Evolutionary conservation across 1,140 invertebrate genomes (phyloP).

Genomic region (Drosophila oshimai): DNA sequence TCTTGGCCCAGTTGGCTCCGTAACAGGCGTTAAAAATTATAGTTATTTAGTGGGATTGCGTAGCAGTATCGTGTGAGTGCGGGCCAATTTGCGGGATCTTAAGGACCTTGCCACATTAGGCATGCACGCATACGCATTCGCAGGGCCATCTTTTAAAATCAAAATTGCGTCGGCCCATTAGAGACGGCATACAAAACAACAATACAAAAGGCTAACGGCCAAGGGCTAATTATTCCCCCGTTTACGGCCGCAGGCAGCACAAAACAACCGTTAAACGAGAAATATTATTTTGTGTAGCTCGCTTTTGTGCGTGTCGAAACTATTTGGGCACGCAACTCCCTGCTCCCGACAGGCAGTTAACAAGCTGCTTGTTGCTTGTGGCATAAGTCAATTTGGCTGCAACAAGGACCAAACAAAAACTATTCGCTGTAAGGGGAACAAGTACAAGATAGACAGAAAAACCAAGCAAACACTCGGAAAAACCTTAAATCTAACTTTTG

Average conservation of each 20-base stretch:
- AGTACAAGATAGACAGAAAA: slow-evolving; percentile 6
- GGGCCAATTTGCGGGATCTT: slow-evolving; percentile 21
- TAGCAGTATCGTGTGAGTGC: neutral
- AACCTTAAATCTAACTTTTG: neutral
- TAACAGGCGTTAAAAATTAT: slow-evolving; percentile 72
- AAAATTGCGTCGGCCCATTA: slow-evolving; percentile 56
- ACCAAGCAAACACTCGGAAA: neutral
- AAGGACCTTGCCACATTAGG: slow-evolving; percentile 60
- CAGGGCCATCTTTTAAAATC: slow-evolving; percentile 69
- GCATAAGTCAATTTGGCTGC: slow-evolving; percentile 37
- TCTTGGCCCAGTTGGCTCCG: slow-evolving; percentile 34
- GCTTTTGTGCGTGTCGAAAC: slow-evolving; percentile 69
- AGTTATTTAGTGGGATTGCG: slow-evolving; percentile 61
- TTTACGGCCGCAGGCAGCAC: slow-evolving; percentile 60
- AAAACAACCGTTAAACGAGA: slow-evolving; percentile 76
- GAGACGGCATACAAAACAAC: slow-evolving; percentile 13
- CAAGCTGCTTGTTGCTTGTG: slow-evolving; percentile 47
- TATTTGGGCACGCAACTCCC: slow-evolving; percentile 50
- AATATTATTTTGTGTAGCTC: slow-evolving; percentile 59
- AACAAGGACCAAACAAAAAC: slow-evolving; percentile 14
- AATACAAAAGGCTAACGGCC: slow-evolving; percentile 44
- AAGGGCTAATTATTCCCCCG: slow-evolving; percentile 73
- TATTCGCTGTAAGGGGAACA: neutral
- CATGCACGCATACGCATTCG: slow-evolving; percentile 72
- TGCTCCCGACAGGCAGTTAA: slow-evolving; percentile 47